Evolutionary conservation across 2,797 vertebrate genomes (phyloP).

Genomic region (Pseudochirops corinnae): DNA sequence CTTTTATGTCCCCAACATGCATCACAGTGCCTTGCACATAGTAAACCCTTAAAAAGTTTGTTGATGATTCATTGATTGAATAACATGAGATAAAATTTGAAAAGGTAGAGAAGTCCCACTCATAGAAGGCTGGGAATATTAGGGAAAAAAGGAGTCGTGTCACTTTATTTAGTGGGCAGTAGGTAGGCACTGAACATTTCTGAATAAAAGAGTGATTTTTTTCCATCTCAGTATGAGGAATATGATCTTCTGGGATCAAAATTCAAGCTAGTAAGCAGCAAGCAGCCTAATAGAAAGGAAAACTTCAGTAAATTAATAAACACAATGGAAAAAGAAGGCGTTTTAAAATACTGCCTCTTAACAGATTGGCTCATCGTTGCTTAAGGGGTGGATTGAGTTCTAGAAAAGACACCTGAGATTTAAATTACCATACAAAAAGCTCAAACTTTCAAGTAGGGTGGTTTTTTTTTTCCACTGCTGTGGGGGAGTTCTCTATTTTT

Average conservation of each 20-base stretch:
- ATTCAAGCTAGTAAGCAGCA: neutral
- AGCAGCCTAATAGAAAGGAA: neutral
- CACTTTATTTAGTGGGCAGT: neutral
- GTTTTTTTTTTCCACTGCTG: neutral
- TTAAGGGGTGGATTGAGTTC: slow-evolving; percentile 17
- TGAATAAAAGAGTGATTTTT: neutral
- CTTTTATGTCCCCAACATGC: neutral
- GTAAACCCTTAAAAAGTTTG: slow-evolving; percentile 10
- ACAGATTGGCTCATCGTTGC: slow-evolving; percentile 26
- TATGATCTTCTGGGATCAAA: neutral
- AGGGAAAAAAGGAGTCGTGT: neutral
- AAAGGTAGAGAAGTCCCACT: neutral
- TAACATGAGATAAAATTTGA: neutral
- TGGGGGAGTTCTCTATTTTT: slow-evolving; percentile 13
- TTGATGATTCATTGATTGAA: neutral
- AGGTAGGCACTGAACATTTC: neutral
- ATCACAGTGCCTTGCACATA: neutral
- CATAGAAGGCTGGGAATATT: neutral
- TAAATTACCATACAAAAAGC: slow-evolving; percentile 3
- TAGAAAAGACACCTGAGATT: slow-evolving; percentile 5
- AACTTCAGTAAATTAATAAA: neutral
- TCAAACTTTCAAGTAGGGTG: slow-evolving; percentile 18
- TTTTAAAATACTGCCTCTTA: slow-evolving; percentile 16
- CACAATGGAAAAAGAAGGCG: slow-evolving; percentile 6
- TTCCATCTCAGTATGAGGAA: neutral